Evolutionary conservation across 2,888 invertebrate genomes (phyloP).

Genomic region (Adela reaumurella): DNA sequence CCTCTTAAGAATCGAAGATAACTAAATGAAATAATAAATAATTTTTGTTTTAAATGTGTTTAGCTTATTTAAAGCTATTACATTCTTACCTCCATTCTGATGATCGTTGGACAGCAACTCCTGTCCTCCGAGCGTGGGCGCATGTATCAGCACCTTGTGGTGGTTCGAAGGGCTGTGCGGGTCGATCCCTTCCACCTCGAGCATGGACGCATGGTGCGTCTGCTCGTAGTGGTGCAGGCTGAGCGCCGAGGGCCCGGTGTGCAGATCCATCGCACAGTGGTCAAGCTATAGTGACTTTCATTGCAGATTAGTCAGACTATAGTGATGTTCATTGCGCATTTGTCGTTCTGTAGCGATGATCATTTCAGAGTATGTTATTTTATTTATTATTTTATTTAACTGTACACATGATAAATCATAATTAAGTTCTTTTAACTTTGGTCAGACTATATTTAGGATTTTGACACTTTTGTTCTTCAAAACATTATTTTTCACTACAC

Average conservation of each 20-base stretch:
- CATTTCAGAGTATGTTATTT: too few species aligned
- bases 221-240: conserved; percentile 31
- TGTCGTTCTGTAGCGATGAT: background rate
- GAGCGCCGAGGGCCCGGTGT: conserved; percentile 42
- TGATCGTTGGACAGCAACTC: conserved; percentile 40
- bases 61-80: background rate
- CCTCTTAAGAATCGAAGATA: too few species aligned
- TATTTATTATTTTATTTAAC: too few species aligned
- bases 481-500: too few species aligned
- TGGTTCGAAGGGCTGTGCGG: conserved; percentile 39
- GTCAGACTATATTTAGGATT: too few species aligned
- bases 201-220: conserved; percentile 42
- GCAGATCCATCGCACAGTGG: conserved; percentile 32
- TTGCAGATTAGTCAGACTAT: conserved; percentile 10
- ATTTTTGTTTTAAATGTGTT: too few species aligned
- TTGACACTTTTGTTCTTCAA: too few species aligned
- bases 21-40: too few species aligned
- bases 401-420: too few species aligned
- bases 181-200: conserved; percentile 46
- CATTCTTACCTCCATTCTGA: conserved; percentile 40
- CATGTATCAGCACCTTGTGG: conserved; percentile 47
- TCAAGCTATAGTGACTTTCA: conserved; percentile 20
- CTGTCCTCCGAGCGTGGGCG: conserved; percentile 39
- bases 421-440: too few species aligned
- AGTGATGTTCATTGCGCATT: background rate